Base-by-base conservation (phyloP, 2,888 invertebrate genomes). In the Spilosoma lubricipeda region DNA sequence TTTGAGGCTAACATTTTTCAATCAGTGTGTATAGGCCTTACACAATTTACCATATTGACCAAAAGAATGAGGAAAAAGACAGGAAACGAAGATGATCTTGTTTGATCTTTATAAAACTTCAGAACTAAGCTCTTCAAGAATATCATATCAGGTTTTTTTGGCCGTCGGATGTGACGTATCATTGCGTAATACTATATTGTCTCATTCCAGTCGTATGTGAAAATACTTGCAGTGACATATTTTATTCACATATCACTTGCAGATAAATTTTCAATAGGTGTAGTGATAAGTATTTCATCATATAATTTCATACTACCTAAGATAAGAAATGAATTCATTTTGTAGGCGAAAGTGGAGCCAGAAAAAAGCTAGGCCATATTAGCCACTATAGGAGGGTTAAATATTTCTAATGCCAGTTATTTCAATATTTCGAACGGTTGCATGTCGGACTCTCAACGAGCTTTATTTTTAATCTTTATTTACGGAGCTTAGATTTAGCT, bases 211-310 rank as follows among this genome's bases (percentile, higher is more conserved):
- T 15, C 30, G n/a, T 39, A 23, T 23, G 4, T 39, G 9, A 39
- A 66, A 72, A 33, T 73, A 67, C 39, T 33, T 33, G 52, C 8
- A 45, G 69, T 81, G 76, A 71, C 72, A 59, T 70, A 76, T 84
- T 85, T 67, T 71, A 76, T 84, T 84, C 83, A 79, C 83, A 82
- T 85, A 81, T 80, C 84, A 80, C 48, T 76, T 67, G 59, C 36
- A 70, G 78, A 85, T 81, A 75, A 48, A 71, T 73, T 42, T 27
- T 36, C 65, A 36, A 36, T 65, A 20, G 36, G 36, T 36, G 27
- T 72, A 20, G 39, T 68, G 84, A 84, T 85, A 86, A 85, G 71
- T 70, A 30, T 71, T 63, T 45, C 82, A 80, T 79, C 80, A 68
- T 72, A 75, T 70, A 79, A 80, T 86, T 85, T 81, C 82, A 75